A percentile compares a stretch with the other conserved stretches of the same genome.
Evolutionary conservation across 2,888 invertebrate species (phyloP).

Genomic region (Pyrocoelia pectoralis): DNA sequence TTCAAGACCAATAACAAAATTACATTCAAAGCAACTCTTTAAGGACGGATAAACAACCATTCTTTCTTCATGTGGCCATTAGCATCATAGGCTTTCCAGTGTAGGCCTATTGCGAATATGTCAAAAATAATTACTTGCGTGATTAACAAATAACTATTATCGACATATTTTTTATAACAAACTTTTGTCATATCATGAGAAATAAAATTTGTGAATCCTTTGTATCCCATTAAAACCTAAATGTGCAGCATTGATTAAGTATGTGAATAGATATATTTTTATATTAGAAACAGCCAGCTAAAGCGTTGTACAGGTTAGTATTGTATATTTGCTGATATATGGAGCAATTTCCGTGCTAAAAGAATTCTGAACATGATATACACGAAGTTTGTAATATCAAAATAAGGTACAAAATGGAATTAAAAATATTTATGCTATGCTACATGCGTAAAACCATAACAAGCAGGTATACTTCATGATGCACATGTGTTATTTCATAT

Average conservation of each 20-base stretch:
- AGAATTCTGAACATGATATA: constrained; percentile 43
- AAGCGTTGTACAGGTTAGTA: too few relatives aligned
- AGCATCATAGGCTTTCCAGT: constrained; percentile 24
- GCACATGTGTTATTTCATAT: constrained; percentile 31
- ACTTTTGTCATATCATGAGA: too few relatives aligned
- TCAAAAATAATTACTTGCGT: background rate
- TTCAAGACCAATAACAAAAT: constrained; percentile 37
- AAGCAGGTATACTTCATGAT: constrained; percentile 25
- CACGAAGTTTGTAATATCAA: constrained; percentile 19
- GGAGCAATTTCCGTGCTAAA: constrained; percentile 7
- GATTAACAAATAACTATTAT: background rate
- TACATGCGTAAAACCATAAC: constrained; percentile 28
- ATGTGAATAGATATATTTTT: too few relatives aligned
- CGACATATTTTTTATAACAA: too few relatives aligned
- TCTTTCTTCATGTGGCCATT: constrained; percentile 29
- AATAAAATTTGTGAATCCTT: too few relatives aligned
- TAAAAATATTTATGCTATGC: constrained; percentile 15
- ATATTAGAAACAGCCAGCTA: background rate
- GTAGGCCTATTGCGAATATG: constrained; percentile 27
- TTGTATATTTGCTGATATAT: background rate
- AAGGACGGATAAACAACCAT: constrained; percentile 40
- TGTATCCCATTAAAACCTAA: too few relatives aligned
- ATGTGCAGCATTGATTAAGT: too few relatives aligned
- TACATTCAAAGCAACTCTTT: constrained; percentile 24
- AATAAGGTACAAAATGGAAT: constrained; percentile 35